Conservation (phyloP, 2,113 vertebrate species). For the Zeus faber region DNA sequence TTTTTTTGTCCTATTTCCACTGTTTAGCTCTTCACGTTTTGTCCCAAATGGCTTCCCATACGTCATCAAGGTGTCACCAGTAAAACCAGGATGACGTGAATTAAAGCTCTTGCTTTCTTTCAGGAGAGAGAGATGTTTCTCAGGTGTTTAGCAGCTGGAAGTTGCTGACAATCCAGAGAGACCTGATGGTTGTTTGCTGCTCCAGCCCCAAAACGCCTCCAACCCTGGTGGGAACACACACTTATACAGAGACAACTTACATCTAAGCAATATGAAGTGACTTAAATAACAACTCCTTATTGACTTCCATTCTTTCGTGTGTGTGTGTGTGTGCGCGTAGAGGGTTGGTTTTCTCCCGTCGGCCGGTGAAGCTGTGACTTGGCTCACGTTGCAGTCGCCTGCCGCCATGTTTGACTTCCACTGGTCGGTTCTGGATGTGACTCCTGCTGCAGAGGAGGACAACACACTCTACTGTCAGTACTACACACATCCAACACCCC, state of each 20-base stretch:
- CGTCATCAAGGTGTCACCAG: no score
- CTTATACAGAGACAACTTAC: neutral
- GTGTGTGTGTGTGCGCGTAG: constrained; percentile 44
- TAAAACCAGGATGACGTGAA: no score
- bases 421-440: constrained; percentile 74
- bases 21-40: no score
- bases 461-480: constrained; percentile 69
- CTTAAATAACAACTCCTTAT: no score
- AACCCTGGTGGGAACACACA: constrained; percentile 61
- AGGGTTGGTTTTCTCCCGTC: constrained; percentile 70
- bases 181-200: constrained; percentile 77
- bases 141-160: constrained; percentile 70
- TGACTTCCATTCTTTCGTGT: no score
- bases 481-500: neutral
- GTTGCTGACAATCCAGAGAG: constrained; percentile 71
- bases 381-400: constrained; percentile 67
- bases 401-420: constrained; percentile 60
- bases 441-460: constrained; percentile 66
- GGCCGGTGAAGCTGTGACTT: constrained; percentile 51
- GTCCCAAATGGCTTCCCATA: no score
- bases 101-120: no score
- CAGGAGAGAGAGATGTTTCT: constrained; percentile 25
- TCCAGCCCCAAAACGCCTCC: constrained; percentile 76
- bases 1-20: no score
- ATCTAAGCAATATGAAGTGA: no score